These are phyloP conservation scores for Graptemys geographica DNA, from an alignment of 2,797 vertebrate genomes.

Conservation along the genomic window DNA sequence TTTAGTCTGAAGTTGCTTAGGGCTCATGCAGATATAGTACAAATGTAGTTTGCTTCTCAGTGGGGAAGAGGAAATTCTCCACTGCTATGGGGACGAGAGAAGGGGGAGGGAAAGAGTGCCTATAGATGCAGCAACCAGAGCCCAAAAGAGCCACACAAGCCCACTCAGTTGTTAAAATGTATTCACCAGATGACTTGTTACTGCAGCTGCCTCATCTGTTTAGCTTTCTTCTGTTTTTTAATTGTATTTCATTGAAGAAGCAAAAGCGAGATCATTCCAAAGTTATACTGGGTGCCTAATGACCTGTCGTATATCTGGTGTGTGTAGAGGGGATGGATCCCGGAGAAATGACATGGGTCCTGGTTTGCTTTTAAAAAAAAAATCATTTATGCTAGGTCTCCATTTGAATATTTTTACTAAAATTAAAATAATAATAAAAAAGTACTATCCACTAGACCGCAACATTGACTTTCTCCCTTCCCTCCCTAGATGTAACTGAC, in stretches of 20 bases:
- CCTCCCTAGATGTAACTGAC: not conserved
- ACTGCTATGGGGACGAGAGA: not conserved
- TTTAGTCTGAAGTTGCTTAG: not conserved
- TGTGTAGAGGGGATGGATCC: not conserved
- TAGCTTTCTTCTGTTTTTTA: not conserved
- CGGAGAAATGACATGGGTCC: not conserved
- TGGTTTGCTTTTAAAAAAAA: not conserved
- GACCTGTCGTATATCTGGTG: fast-evolving
- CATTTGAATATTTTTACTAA: not conserved
- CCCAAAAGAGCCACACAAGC: not conserved
- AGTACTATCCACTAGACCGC: not conserved
- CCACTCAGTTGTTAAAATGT: not conserved
- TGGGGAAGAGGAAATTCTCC: not conserved
- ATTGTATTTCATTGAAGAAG: fast-evolving
- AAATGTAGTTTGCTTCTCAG: not conserved
- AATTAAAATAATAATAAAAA: not conserved
- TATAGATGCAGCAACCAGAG: not conserved
- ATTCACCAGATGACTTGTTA: not conserved
- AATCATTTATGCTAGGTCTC: not conserved
- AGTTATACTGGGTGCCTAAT: fast-evolving
- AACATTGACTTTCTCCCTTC: not conserved
- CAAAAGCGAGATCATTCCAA: fast-evolving
- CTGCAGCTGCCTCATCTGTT: not conserved
- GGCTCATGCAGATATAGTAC: not conserved
- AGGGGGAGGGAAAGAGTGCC: not conserved